Evolutionary conservation across 92 coral and sea anemone genomes (phyloP), one percentile per base, ranked within the genome.

Genomic region (Blastomussa wellsi): DNA sequence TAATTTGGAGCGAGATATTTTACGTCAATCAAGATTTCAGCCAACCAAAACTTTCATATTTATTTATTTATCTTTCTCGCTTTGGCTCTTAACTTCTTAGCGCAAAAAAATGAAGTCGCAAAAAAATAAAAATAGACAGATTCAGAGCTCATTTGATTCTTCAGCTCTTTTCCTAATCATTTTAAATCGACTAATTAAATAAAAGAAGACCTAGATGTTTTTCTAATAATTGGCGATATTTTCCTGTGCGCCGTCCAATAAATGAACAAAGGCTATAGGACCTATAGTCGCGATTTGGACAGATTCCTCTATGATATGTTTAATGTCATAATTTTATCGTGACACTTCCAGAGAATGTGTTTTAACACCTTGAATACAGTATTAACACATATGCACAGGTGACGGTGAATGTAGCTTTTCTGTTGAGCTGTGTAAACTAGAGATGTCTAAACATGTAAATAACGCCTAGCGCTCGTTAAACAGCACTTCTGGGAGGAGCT

Each of bases 221-320:
- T 70, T 39, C 74, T 71, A 70, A 82, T 82, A 82, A 82, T 82
- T 71, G 78, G 70, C 78, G 86, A 49, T 33, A 14, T 71, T 82
- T 71, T 17, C 36, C 74, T 83, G 72, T 83, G 72, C 26, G 24
- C 42, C 20, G 80, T 75, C 47, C 66, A 75, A 83, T 74, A 83
- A 83, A 83, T 83, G 87, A 83, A 83, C 87, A 83, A 83, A 83
- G 87, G 87, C 59, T 14, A 42, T n/a, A n/a, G n/a, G n/a, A n/a
- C n/a, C n/a, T n/a, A n/a, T 33, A 31, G 52, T 60, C 33, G 16
- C 20, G 0, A 17, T 7, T 0, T 17, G 74, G 73, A 83, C 9
- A 57, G 80, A 47, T 74, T 83, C 35, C 64, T 47, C 74, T 74
- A 12, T 74, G 57, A 22, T 41, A 60, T 11, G 80, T 57, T 29